These are phyloP conservation scores for Drosophila gaucha DNA, from an alignment of 2,888 invertebrate species.

Conservation along the genomic window DNA sequence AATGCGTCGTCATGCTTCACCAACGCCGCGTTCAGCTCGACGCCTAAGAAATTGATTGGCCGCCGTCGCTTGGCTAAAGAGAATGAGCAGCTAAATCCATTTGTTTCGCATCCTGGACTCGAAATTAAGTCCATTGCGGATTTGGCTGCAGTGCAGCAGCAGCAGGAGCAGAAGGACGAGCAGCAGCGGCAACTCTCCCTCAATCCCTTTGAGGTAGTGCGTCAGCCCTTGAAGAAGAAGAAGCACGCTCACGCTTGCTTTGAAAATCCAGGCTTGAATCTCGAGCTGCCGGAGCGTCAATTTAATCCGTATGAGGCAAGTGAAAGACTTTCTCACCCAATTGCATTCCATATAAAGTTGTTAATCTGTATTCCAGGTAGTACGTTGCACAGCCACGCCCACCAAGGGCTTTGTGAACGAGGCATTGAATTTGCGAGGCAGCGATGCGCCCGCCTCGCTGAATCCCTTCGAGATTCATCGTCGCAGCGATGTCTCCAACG, in stretches of 20 bases:
- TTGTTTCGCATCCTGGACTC: slow-evolving; percentile 61
- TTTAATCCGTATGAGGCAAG: slow-evolving; percentile 84
- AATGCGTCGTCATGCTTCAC: slow-evolving; percentile 78
- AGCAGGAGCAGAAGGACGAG: slow-evolving; percentile 1
- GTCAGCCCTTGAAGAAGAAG: slow-evolving; percentile 84
- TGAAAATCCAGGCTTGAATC: slow-evolving; percentile 83
- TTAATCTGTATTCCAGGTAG: slow-evolving; percentile 61
- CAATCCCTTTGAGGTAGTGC: slow-evolving; percentile 83
- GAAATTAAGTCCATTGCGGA: slow-evolving; percentile 83
- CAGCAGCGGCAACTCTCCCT: slow-evolving; percentile 25
- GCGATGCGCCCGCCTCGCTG: slow-evolving; percentile 73
- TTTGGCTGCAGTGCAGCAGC: slow-evolving; percentile 41
- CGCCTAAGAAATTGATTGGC: slow-evolving; percentile 79
- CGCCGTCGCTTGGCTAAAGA: slow-evolving; percentile 67
- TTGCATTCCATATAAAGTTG: background rate
- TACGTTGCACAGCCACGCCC: slow-evolving; percentile 41
- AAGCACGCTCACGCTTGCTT: slow-evolving; percentile 82
- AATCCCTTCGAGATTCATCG: slow-evolving; percentile 84
- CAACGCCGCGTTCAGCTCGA: slow-evolving; percentile 83
- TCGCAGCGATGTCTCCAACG: slow-evolving; percentile 43
- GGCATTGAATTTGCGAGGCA: slow-evolving; percentile 81
- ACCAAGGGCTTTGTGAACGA: slow-evolving; percentile 81
- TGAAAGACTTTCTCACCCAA: background rate
- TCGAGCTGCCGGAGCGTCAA: slow-evolving; percentile 83
- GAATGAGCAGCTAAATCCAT: slow-evolving; percentile 49